Conservation (phyloP, 2,888 invertebrate species). For the Athripsodes cinereus region DNA sequence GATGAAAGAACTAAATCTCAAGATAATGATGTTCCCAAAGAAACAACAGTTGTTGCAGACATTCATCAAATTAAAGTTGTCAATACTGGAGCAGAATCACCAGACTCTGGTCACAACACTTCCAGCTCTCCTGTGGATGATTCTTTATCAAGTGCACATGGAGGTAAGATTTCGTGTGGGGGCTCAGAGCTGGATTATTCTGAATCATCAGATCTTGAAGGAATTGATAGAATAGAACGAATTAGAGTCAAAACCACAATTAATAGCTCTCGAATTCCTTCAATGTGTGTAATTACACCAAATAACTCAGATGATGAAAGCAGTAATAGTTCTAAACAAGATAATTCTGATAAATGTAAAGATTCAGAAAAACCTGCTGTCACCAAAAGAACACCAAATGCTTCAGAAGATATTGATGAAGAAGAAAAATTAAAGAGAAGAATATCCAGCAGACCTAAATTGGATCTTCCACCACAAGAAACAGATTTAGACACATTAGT, state of each 20-base stretch:
- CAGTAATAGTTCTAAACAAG: conserved; percentile 38
- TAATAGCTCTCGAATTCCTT: conserved; percentile 81
- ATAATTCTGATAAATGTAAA: conserved; percentile 40
- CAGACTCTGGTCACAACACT: conserved; percentile 76
- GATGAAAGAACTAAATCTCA: conserved; percentile 6
- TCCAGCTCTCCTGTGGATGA: conserved; percentile 73
- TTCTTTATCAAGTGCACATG: conserved; percentile 66
- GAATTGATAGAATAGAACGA: conserved; percentile 80
- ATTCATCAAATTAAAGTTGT: conserved; percentile 42
- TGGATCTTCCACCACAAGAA: conserved; percentile 29
- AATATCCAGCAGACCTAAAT: conserved; percentile 31
- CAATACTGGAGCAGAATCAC: conserved; percentile 64
- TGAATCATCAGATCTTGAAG: conserved; percentile 81
- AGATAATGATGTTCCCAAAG: conserved; percentile 31
- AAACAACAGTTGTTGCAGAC: conserved; percentile 54
- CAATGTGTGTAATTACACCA: conserved; percentile 88
- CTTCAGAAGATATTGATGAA: conserved; percentile 6
- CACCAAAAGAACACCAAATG: background rate
- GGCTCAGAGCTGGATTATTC: conserved; percentile 77
- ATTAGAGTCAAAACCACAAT: conserved; percentile 82
- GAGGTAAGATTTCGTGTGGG: conserved; percentile 54
- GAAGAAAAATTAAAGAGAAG: conserved; percentile 25
- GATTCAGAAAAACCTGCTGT: conserved; percentile 26
- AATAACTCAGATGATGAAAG: conserved; percentile 83
- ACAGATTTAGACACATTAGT: conserved; percentile 30